A percentile compares a stretch with the other conserved stretches of the same genome.
phyloP scores from a whole-genome alignment of 2,797 vertebrate species.

The Xenentodon cancila region DNA sequence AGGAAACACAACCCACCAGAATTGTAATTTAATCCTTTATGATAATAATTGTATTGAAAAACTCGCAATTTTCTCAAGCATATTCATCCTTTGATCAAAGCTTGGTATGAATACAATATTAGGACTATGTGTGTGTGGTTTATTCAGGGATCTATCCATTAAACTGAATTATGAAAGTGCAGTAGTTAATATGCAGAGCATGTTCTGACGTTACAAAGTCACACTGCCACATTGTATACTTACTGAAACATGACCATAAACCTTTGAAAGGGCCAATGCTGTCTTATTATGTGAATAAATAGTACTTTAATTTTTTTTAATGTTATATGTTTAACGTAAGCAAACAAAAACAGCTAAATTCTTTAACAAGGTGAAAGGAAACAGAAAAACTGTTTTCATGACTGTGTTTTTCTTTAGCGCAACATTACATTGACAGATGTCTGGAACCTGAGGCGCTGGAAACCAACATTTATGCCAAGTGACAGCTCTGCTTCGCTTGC shows the following conservation, averaged over 20 bases:
- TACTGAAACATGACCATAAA: no score
- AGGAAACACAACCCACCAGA: no score
- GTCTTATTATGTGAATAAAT: neutral
- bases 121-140: no score
- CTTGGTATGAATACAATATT: no score
- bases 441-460: conserved; percentile 45
- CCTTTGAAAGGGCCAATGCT: neutral
- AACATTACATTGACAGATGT: conserved; percentile 52
- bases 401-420: conserved; percentile 16
- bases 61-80: no score
- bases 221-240: neutral
- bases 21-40: no score
- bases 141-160: no score
- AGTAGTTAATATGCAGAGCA: neutral
- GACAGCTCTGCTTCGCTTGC: conserved; percentile 69
- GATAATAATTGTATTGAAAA: no score
- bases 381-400: conserved; percentile 15
- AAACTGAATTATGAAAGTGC: no score
- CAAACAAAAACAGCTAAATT: neutral
- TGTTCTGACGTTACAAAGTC: neutral
- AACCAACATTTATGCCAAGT: conserved; percentile 56
- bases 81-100: no score
- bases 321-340: neutral
- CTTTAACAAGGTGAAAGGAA: neutral
- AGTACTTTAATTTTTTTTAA: no score